These are phyloP conservation scores for Xenentodon cancila DNA, from an alignment of 2,797 vertebrate genomes.

Conservation along the genomic window DNA sequence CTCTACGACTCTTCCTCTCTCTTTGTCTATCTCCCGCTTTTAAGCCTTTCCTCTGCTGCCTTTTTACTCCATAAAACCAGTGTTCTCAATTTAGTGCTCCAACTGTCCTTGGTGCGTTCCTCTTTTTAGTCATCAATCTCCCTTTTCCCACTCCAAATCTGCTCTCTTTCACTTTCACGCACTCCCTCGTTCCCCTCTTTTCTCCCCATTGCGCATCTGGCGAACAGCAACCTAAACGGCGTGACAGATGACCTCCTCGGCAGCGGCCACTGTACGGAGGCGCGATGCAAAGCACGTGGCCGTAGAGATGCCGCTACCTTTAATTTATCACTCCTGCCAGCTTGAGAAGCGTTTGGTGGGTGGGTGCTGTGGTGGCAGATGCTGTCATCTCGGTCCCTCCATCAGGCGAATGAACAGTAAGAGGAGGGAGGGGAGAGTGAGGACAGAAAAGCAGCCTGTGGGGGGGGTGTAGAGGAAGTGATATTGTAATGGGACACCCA, in stretches of 20 bases:
- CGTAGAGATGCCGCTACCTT: not conserved
- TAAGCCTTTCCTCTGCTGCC: slow-evolving; percentile 58
- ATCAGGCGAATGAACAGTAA: slow-evolving; percentile 40
- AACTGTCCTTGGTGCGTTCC: slow-evolving; percentile 38
- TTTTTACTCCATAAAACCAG: slow-evolving; percentile 60
- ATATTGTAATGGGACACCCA: slow-evolving; percentile 72
- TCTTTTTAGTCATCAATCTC: slow-evolving; percentile 40
- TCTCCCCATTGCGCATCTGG: slow-evolving; percentile 31
- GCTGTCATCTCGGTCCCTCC: slow-evolving; percentile 43
- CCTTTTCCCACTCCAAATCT: slow-evolving; percentile 24
- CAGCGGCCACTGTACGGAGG: slow-evolving; percentile 28
- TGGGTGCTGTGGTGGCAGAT: slow-evolving; percentile 8
- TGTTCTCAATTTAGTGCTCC: slow-evolving; percentile 53
- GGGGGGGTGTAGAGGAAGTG: slow-evolving; percentile 47
- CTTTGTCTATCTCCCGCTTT: slow-evolving; percentile 52
- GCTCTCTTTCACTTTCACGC: slow-evolving; percentile 32
- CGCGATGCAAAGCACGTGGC: slow-evolving; percentile 7
- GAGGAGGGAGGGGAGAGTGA: slow-evolving; percentile 44
- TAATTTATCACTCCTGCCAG: slow-evolving; percentile 44
- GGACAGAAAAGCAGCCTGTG: slow-evolving; percentile 45
- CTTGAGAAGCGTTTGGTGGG: not conserved
- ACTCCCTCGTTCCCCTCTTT: slow-evolving; percentile 10
- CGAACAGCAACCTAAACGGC: slow-evolving; percentile 55
- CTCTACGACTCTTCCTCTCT: slow-evolving; percentile 49
- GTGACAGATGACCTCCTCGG: slow-evolving; percentile 68